A percentile compares a stretch with the other conserved stretches of the same genome.
These are phyloP conservation scores for Monochamus alternatus DNA, from an alignment of 2,888 invertebrate genomes.

Conservation along the genomic window DNA sequence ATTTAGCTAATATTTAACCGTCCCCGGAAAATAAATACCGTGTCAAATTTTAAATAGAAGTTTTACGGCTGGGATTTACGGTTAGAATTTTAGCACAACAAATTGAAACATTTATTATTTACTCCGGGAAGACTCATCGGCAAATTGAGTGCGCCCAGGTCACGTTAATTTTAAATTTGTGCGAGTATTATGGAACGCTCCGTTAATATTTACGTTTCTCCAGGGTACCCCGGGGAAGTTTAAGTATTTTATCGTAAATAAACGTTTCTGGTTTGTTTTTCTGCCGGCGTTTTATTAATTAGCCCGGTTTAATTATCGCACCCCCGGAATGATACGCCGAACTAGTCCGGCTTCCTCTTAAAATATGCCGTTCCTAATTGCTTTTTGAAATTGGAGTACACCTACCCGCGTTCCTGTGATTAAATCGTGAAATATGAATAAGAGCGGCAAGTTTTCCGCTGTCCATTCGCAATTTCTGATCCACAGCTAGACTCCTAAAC, in stretches of 20 bases:
- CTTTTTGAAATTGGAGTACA: neutral
- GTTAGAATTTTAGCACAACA: no score
- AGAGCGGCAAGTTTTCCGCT: neutral
- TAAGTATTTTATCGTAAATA: constrained; percentile 18
- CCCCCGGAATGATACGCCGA: neutral
- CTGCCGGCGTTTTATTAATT: constrained; percentile 19
- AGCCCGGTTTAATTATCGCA: constrained; percentile 1
- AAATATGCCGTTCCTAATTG: neutral
- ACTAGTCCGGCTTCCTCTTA: neutral
- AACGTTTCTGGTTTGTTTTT: constrained; percentile 7
- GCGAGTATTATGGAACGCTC: neutral
- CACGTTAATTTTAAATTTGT: constrained; percentile 5
- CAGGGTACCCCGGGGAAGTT: neutral
- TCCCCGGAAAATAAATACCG: no score
- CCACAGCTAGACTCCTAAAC: no score
- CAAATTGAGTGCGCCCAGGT: neutral
- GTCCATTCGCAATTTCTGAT: no score
- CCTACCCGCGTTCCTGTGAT: neutral
- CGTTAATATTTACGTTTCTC: constrained; percentile 10
- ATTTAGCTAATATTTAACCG: no score
- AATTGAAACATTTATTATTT: no score
- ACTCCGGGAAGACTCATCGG: no score
- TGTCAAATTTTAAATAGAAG: no score
- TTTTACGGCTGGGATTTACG: no score
- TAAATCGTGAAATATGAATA: neutral